Conservation (phyloP, 2,888 invertebrate genomes). For the Globia sparganii region DNA sequence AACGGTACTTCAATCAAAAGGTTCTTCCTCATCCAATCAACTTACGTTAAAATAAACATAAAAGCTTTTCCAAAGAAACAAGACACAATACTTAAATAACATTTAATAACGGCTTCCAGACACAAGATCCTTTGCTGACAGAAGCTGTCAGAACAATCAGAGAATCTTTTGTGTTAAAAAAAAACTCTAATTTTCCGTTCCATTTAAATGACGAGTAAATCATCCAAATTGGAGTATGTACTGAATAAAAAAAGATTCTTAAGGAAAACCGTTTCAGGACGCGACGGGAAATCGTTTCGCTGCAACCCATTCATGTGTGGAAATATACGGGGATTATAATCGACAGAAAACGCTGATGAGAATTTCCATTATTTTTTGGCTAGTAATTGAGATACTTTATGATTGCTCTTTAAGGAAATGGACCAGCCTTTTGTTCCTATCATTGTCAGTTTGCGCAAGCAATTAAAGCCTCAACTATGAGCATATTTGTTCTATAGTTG, state of each 20-base stretch:
- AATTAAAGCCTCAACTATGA: not conserved
- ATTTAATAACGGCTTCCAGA: constrained; percentile 32
- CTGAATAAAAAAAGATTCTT: constrained; percentile 67
- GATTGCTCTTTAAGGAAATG: not conserved
- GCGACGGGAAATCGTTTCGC: constrained; percentile 71
- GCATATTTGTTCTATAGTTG: not conserved
- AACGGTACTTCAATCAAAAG: constrained; percentile 5
- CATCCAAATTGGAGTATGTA: constrained; percentile 64
- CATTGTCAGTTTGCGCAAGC: too few species aligned
- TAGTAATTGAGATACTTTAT: not conserved
- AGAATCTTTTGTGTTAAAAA: constrained; percentile 37
- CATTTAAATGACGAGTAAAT: constrained; percentile 67
- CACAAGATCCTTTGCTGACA: constrained; percentile 44
- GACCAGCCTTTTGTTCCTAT: not conserved
- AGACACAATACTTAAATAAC: constrained; percentile 37
- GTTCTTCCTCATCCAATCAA: constrained; percentile 29
- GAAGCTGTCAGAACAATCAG: constrained; percentile 31
- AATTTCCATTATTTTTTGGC: not conserved
- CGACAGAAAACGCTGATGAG: not conserved
- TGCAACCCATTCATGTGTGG: constrained; percentile 69
- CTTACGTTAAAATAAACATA: constrained; percentile 5
- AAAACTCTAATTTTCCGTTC: constrained; percentile 63
- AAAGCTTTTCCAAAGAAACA: constrained; percentile 23
- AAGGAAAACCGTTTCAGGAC: constrained; percentile 68
- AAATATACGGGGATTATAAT: constrained; percentile 52